Base-by-base conservation (phyloP, 2,113 vertebrate genomes). In the Cephalopterus ornatus region DNA sequence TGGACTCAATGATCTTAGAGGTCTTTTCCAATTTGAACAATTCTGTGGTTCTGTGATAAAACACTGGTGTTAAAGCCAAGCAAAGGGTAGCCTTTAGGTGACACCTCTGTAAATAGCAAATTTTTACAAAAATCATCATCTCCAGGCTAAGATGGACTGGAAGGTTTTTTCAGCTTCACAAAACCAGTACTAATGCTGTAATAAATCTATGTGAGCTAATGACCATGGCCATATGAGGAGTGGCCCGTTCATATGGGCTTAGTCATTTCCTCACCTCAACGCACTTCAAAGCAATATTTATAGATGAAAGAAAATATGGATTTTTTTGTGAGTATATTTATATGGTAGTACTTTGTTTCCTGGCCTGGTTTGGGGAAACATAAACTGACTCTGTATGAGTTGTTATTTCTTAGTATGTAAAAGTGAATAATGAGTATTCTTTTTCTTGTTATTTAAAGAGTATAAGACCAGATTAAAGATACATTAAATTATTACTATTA, bases 131-230 rank as follows among this genome's bases (percentile, higher is more conserved):
- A 85, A 30, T 65, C 2, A 11, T 44, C 1, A 0, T 55, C 49
- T 78, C 37, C 23, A 28, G 81, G 28, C 1, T 6, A 44, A 82
- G 41, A 61, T 42, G 46, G 20, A 37, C 26, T 82, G 26, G 2
- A 18, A 75, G 46, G 3, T 44, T 76, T 90, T 92, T 85, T 91
- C 66, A 62, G 52, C 52, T 82, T 95, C 74, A 68, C 42, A 50
- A 2, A 6, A 15, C 61, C 33, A 50, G 23, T 70, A 26, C 32
- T 79, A 33, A 66, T 88, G 56, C 47, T 50, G 12, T 58, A 32
- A 61, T 76, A 75, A 87, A 88, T 78, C 52, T 75, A 12, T 50
- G 13, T 78, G 59, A 68, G 33, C 17, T 81, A 58, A 75, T 4
- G 14, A 49, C 35, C 12, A 22, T 39, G 32, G 56, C 49, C 41